Evolutionary conservation across 35 echinoderm and acorn worm species (phyloP).

Genomic region (Apostichopus parvimensis): DNA sequence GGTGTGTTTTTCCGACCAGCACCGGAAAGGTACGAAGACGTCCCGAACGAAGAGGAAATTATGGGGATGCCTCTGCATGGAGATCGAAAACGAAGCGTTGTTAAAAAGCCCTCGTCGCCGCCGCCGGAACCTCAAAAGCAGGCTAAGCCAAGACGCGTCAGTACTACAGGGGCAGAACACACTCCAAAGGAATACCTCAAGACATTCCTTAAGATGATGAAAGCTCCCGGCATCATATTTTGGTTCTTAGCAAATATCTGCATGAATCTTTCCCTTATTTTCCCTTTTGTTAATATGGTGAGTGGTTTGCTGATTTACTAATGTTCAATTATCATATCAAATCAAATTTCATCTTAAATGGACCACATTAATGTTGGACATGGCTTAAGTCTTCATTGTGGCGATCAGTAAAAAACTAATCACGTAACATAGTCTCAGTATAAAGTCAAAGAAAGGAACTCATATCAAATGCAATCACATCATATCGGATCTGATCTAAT

Average conservation of each 20-base stretch:
- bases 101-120: slow-evolving; percentile 13
- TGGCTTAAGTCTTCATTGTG: no score
- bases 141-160: slow-evolving; percentile 43
- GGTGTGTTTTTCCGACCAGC: slow-evolving; percentile 66
- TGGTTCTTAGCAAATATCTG: slow-evolving; percentile 83
- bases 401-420: no score
- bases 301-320: slow-evolving; percentile 21
- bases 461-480: no score
- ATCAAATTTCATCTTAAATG: no score
- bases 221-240: slow-evolving; percentile 82
- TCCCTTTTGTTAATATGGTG: slow-evolving; percentile 98
- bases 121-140: background rate
- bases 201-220: slow-evolving; percentile 67
- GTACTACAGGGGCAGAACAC: slow-evolving; percentile 67
- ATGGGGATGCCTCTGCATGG: slow-evolving; percentile 46
- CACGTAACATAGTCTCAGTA: no score
- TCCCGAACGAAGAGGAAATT: slow-evolving; percentile 58
- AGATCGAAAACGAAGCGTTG: slow-evolving; percentile 34
- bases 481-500: no score
- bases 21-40: slow-evolving; percentile 61
- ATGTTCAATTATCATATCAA: no score
- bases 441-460: no score
- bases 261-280: slow-evolving; percentile 97
- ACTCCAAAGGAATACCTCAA: slow-evolving; percentile 82
- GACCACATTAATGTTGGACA: no score